Conservation (phyloP, 2,888 invertebrate species). For the Lumbricus terrestris region DNA sequence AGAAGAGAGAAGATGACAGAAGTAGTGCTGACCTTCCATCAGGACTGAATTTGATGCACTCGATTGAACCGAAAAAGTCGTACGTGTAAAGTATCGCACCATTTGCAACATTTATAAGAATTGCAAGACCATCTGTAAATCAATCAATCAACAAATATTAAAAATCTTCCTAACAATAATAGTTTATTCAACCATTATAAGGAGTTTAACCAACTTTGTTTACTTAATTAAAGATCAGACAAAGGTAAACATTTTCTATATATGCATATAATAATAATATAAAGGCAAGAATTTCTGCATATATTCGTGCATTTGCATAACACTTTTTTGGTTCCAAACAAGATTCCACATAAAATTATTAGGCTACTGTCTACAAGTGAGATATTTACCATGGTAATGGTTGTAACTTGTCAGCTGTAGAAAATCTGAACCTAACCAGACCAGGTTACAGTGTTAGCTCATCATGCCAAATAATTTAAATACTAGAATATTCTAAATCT, state of each 20-base stretch:
- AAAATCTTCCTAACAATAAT: background rate
- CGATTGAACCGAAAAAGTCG: conserved; percentile 76
- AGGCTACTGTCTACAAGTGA: background rate
- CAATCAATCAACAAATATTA: background rate
- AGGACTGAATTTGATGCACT: conserved; percentile 84
- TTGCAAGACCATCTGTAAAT: conserved; percentile 58
- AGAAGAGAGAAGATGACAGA: background rate
- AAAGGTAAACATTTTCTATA: background rate
- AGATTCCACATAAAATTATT: background rate
- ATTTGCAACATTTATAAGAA: conserved; percentile 76
- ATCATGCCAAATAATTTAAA: no score
- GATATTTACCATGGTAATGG: no score
- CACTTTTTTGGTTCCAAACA: background rate
- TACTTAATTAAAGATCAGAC: background rate
- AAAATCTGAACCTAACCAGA: no score
- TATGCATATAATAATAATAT: no score
- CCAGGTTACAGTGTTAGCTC: no score
- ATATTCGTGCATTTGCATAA: no score
- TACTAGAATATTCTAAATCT: no score
- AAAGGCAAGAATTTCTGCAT: no score
- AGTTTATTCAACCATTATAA: no score
- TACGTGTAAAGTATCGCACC: conserved; percentile 79
- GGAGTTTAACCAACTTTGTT: background rate
- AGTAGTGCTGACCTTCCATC: conserved; percentile 74
- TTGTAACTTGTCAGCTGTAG: no score